phyloP scores from a whole-genome alignment of 2,888 invertebrate genomes.

The Epirrita christyi region DNA sequence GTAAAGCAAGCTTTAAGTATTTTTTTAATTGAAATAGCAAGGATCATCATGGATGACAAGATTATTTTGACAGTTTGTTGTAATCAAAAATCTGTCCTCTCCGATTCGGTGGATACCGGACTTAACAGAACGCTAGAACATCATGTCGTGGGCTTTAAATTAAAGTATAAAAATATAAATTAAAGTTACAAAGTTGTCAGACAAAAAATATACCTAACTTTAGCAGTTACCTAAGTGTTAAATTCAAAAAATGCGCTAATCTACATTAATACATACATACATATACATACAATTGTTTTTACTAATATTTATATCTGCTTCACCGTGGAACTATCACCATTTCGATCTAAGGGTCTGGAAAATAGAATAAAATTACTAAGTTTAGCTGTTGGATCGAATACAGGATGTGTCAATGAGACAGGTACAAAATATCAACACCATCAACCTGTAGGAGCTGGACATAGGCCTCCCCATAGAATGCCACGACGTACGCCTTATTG shows the following conservation, averaged over 20 bases:
- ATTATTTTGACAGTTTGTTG: too few species aligned
- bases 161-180: constrained; percentile 21
- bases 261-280: constrained; percentile 63
- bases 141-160: not conserved
- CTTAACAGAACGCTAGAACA: not conserved
- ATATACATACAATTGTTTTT: constrained; percentile 66
- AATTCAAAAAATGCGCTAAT: constrained; percentile 55
- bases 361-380: constrained; percentile 1
- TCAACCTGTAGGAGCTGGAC: too few species aligned
- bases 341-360: constrained; percentile 39
- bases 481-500: too few species aligned
- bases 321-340: constrained; percentile 61
- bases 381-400: not conserved
- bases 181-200: constrained; percentile 12
- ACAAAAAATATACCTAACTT: constrained; percentile 44
- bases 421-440: too few species aligned
- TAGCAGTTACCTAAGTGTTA: constrained; percentile 54
- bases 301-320: constrained; percentile 50
- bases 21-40: too few species aligned
- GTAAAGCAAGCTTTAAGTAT: too few species aligned
- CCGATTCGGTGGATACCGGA: not conserved
- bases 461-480: too few species aligned
- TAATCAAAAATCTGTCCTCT: too few species aligned
- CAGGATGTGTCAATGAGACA: not conserved
- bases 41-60: too few species aligned